Conservation (phyloP, 2,113 vertebrate genomes). For the Cephalopterus ornatus region DNA sequence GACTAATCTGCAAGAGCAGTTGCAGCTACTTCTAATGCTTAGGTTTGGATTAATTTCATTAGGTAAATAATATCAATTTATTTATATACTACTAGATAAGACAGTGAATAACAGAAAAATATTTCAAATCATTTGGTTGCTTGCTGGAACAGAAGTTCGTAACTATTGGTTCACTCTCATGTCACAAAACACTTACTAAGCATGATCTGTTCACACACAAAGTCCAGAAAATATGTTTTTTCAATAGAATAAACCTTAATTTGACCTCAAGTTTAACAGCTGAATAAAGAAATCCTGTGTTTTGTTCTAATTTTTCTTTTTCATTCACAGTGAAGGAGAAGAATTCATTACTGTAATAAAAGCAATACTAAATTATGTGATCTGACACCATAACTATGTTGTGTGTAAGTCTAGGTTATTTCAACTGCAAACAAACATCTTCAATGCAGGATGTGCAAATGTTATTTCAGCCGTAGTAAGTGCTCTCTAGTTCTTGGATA, state of each 20-base stretch:
- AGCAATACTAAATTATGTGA: not conserved
- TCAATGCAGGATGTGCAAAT: not conserved
- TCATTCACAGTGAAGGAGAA: not conserved
- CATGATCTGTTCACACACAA: not conserved
- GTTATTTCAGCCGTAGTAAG: not conserved
- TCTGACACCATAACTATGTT: not conserved
- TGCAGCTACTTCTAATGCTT: not conserved
- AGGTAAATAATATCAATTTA: not conserved
- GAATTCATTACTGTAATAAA: not conserved
- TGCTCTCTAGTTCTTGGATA: not conserved
- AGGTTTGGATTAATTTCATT: not conserved
- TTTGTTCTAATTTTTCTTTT: not conserved
- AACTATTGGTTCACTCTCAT: not conserved
- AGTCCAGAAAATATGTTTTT: not conserved
- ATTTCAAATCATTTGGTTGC: not conserved
- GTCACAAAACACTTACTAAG: not conserved
- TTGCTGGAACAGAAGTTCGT: not conserved
- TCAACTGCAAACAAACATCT: not conserved
- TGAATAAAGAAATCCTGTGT: not conserved
- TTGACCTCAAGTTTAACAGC: not conserved
- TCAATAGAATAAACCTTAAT: not conserved
- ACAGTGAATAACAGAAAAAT: not conserved
- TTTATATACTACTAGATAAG: not conserved
- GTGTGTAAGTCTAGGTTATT: not conserved
- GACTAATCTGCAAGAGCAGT: not conserved